Percentiles rank a stretch among this genome's conserved stretches.
Conservation (phyloP, 92 coral and sea anemone species). For the Desmophyllum pertusum region DNA sequence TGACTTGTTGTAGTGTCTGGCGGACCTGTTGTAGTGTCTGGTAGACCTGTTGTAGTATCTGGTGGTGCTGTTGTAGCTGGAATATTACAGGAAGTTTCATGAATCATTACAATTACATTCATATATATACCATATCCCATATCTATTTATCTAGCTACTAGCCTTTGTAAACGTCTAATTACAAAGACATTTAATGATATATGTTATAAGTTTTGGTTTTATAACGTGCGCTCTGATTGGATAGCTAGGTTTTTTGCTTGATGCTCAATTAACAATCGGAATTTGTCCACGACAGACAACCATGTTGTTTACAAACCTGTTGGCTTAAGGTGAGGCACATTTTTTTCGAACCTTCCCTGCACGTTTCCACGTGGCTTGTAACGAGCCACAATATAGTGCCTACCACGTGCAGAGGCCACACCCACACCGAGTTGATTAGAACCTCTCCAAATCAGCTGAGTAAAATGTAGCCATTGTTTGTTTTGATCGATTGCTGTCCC, state of each 20-base stretch:
- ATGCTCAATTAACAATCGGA: neutral
- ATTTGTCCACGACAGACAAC: neutral
- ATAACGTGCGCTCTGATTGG: neutral
- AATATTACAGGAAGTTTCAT: neutral
- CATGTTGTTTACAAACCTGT: slow-evolving; percentile 21
- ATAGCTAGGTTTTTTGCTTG: neutral
- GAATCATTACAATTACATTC: neutral
- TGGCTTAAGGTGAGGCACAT: slow-evolving; percentile 4
- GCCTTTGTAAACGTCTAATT: no score
- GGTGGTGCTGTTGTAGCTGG: neutral
- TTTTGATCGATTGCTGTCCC: slow-evolving; percentile 24
- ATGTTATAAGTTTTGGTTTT: neutral
- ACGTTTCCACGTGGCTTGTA: slow-evolving; percentile 53
- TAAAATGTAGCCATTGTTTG: slow-evolving; percentile 45
- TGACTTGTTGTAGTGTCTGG: neutral
- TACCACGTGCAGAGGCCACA: slow-evolving; percentile 23
- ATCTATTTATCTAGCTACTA: no score
- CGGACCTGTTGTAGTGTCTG: neutral
- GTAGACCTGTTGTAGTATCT: neutral
- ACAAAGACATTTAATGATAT: no score
- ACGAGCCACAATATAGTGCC: slow-evolving; percentile 57
- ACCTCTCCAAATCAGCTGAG: slow-evolving; percentile 57
- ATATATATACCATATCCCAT: neutral
- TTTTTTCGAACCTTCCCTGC: neutral
- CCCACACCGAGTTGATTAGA: slow-evolving; percentile 42